A percentile compares a stretch with the other conserved stretches of the same genome.
phyloP scores from a whole-genome alignment of 2,113 vertebrate genomes.

The Melanostigma gelatinosum region DNA sequence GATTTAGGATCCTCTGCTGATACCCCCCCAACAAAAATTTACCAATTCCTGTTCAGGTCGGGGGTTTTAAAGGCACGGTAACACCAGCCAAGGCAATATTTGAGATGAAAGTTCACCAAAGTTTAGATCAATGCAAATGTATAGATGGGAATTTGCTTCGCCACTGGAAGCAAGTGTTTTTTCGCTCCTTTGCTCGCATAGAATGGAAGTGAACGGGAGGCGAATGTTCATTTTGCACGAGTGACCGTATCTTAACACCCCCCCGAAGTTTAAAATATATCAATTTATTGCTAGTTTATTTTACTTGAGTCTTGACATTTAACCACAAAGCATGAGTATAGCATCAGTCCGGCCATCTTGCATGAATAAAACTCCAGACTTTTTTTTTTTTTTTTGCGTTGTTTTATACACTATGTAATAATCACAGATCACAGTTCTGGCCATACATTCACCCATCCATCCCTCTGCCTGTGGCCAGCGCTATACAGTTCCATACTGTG shows the following conservation, averaged over 20 bases:
- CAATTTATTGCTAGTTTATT: not conserved
- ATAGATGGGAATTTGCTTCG: not conserved
- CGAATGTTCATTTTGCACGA: not conserved
- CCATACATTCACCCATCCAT: slow-evolving; percentile 59
- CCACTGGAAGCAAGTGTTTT: no score
- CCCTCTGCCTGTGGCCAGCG: slow-evolving; percentile 69
- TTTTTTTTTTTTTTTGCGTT: not conserved
- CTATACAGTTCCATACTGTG: slow-evolving; percentile 80
- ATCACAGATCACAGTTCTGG: slow-evolving; percentile 56
- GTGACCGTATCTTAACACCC: no score
- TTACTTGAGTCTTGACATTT: slow-evolving; percentile 31
- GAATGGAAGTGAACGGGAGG: not conserved
- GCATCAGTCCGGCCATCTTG: slow-evolving; percentile 37
- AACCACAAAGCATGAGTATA: slow-evolving; percentile 18
- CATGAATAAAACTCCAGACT: slow-evolving; percentile 23
- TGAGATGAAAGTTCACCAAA: not conserved
- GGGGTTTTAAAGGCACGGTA: not conserved
- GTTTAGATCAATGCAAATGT: not conserved
- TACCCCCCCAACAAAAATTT: not conserved
- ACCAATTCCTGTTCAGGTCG: not conserved
- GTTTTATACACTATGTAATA: slow-evolving; percentile 38
- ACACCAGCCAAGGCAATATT: not conserved
- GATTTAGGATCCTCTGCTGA: slow-evolving; percentile 8
- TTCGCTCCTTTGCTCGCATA: not conserved
- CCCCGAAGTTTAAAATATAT: not conserved